These are phyloP conservation scores for Calephelis virginiensis DNA, from an alignment of 1,140 invertebrate genomes.

Conservation along the genomic window DNA sequence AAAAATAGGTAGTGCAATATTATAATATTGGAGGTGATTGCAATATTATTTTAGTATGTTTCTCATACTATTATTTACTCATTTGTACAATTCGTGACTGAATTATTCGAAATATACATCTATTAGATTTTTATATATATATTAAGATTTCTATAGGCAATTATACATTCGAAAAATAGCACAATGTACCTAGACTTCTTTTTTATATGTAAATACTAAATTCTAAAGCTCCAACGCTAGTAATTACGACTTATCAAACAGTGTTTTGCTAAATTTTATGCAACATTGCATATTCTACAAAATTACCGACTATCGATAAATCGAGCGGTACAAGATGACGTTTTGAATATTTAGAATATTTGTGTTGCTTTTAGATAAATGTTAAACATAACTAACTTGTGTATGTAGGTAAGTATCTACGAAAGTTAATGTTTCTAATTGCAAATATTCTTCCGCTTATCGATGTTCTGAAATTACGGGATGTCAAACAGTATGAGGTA, in stretches of 20 bases:
- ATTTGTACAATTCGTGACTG: conserved; percentile 8
- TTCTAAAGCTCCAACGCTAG: neutral
- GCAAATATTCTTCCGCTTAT: conserved; percentile 10
- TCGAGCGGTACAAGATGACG: no score
- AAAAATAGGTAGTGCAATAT: conserved; percentile 8
- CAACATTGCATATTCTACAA: neutral
- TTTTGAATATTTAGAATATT: neutral
- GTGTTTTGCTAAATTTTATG: neutral
- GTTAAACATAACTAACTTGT: conserved; percentile 11
- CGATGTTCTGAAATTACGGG: neutral
- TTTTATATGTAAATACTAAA: conserved; percentile 12
- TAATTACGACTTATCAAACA: neutral
- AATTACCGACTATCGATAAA: neutral
- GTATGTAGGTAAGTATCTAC: neutral
- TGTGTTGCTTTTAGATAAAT: conserved; percentile 14
- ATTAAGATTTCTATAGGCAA: conserved; percentile 7
- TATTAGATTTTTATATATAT: conserved; percentile 13
- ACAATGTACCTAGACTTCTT: conserved; percentile 9
- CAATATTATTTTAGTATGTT: conserved; percentile 15
- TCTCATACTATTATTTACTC: conserved; percentile 2
- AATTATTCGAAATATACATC: conserved; percentile 14
- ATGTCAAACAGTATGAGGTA: neutral
- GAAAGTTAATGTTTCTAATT: neutral
- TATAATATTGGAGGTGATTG: conserved; percentile 2
- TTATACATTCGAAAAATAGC: conserved; percentile 10